phyloP scores from a whole-genome alignment of 2,113 vertebrate genomes.

The Tringa solitaria region DNA sequence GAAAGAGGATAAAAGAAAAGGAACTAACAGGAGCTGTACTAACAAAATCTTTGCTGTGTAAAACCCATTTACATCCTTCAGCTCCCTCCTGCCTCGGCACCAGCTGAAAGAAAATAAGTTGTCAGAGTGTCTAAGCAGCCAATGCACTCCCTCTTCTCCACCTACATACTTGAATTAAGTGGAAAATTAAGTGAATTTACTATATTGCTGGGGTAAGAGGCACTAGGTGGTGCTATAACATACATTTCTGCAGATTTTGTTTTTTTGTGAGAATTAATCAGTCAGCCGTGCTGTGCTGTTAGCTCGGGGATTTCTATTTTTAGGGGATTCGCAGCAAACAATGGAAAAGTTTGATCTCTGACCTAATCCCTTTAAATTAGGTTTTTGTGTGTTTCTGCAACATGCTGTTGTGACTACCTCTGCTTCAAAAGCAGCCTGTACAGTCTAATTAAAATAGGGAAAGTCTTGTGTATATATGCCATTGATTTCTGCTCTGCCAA shows the following conservation, averaged over 20 bases:
- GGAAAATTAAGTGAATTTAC: neutral
- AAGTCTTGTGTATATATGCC: neutral
- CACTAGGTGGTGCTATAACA: conserved; percentile 47
- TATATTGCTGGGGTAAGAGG: neutral
- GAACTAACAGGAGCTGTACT: neutral
- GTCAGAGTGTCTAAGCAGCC: neutral
- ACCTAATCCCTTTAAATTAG: neutral
- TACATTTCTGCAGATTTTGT: neutral
- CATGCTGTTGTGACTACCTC: neutral
- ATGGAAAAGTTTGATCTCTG: neutral
- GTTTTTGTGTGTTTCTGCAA: neutral
- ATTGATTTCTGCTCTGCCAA: neutral
- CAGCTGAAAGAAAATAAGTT: neutral
- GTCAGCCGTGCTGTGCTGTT: neutral
- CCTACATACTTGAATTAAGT: neutral
- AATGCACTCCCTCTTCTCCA: neutral
- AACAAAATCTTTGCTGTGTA: neutral
- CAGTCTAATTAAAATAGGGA: neutral
- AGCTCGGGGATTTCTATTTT: neutral
- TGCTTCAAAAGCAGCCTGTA: neutral
- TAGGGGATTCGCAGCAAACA: neutral
- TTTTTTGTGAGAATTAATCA: neutral
- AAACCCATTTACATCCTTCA: neutral
- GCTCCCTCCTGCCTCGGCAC: neutral
- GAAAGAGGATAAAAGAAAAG: neutral